Evolutionary conservation across 1,140 invertebrate species (phyloP).

Genomic region (Drosophila bifasciata): DNA sequence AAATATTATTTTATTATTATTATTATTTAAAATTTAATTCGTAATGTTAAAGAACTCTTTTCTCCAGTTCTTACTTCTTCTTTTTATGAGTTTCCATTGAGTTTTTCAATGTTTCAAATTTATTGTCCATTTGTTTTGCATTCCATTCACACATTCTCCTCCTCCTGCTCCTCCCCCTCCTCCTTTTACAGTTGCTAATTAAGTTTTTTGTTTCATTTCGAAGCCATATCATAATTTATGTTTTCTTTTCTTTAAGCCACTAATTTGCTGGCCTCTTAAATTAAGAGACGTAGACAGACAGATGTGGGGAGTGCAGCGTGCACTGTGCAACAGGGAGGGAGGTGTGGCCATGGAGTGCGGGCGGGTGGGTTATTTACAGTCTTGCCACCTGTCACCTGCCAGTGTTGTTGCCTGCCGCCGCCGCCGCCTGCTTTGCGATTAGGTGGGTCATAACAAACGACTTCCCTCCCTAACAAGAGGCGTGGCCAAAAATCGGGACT

Average conservation of each 20-base stretch:
- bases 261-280: constrained; percentile 61
- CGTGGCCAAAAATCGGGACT: constrained; percentile 34
- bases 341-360: neutral
- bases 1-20: no score
- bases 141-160: no score
- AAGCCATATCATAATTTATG: constrained; percentile 10
- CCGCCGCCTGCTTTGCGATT: constrained; percentile 1
- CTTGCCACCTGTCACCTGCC: constrained; percentile 56
- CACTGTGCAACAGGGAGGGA: neutral
- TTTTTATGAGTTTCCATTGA: no score
- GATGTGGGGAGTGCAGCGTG: neutral
- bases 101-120: no score
- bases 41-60: no score
- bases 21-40: no score
- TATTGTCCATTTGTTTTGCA: no score
- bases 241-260: constrained; percentile 27
- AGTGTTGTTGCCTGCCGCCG: constrained; percentile 20
- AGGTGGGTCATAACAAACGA: constrained; percentile 55
- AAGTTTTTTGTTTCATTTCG: neutral
- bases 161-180: neutral
- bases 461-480: constrained; percentile 44
- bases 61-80: no score
- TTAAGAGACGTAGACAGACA: no score
- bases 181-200: constrained; percentile 10
- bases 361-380: constrained; percentile 56